A percentile compares a stretch with the other conserved stretches of the same genome.
These are phyloP conservation scores for Lysandra coridon DNA, from an alignment of 2,888 invertebrate genomes.

Conservation along the genomic window DNA sequence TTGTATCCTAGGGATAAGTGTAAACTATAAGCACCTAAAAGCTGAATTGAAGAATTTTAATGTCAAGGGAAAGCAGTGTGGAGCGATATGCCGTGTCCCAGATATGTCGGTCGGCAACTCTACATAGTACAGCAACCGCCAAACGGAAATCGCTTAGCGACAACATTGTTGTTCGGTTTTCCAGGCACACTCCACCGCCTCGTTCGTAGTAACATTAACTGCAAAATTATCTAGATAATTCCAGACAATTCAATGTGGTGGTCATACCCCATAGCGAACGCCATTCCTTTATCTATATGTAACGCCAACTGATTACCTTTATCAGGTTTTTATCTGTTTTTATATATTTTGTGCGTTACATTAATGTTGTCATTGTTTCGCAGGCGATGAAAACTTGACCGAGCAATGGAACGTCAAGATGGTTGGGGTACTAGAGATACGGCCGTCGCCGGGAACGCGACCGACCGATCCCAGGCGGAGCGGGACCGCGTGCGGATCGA, in stretches of 20 bases:
- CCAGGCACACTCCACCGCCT: conserved; percentile 43
- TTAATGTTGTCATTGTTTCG: conserved; percentile 46
- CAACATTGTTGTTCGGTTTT: conserved; percentile 72
- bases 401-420: conserved; percentile 71
- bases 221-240: neutral
- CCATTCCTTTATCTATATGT: neutral
- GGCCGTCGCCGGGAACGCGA: conserved; percentile 63
- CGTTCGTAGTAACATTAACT: conserved; percentile 8
- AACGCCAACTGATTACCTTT: conserved; percentile 15
- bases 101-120: conserved; percentile 65
- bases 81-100: conserved; percentile 62
- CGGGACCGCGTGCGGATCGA: conserved; percentile 87
- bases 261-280: neutral
- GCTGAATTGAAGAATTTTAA: conserved; percentile 32
- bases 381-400: conserved; percentile 77
- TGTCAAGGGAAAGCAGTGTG: conserved; percentile 37
- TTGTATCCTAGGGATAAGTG: neutral
- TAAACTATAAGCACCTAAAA: neutral
- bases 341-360: neutral
- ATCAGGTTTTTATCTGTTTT: conserved; percentile 39
- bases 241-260: neutral
- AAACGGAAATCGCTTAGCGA: conserved; percentile 75
- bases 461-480: conserved; percentile 71
- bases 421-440: conserved; percentile 65
- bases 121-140: conserved; percentile 56